A percentile compares a stretch with the other conserved stretches of the same genome.
These are phyloP conservation scores for Sebastes schlegelii DNA, from an alignment of 2,113 vertebrate species.

Conservation along the genomic window DNA sequence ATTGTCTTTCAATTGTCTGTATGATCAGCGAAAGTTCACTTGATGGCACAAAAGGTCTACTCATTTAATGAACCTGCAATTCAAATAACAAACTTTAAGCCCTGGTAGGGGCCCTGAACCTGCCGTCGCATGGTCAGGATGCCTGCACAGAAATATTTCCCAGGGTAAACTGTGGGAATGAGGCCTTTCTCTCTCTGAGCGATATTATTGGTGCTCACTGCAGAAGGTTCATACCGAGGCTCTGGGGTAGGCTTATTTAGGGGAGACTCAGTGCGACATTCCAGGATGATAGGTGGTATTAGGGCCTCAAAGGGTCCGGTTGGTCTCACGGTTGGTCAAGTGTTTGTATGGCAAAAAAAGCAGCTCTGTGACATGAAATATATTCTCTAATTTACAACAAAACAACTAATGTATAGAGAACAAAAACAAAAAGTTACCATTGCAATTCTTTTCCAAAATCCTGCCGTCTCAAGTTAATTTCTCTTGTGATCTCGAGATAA, in stretches of 20 bases:
- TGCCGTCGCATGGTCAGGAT: conserved; percentile 28
- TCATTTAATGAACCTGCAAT: conserved; percentile 41
- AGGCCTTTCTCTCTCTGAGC: conserved; percentile 33
- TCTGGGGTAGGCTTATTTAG: conserved; percentile 70
- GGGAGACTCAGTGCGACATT: conserved; percentile 70
- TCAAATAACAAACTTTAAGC: conserved; percentile 56
- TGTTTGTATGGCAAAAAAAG: conserved; percentile 17
- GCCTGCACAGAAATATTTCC: conserved; percentile 67
- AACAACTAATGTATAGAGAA: neutral
- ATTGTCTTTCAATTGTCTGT: neutral
- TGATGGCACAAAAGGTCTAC: neutral
- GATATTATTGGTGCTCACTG: conserved; percentile 53
- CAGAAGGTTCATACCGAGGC: conserved; percentile 66
- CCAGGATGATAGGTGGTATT: conserved; percentile 70
- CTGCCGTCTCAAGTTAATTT: neutral
- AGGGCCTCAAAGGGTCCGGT: conserved; percentile 47
- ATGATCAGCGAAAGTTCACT: neutral
- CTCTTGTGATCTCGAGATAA: conserved; percentile 1
- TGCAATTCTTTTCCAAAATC: neutral
- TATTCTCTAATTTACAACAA: neutral
- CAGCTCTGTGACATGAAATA: neutral
- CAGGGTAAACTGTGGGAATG: conserved; percentile 78
- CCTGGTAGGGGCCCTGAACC: conserved; percentile 43
- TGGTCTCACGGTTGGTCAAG: conserved; percentile 40
- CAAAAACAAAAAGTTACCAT: neutral